These are phyloP conservation scores for Coecobrya sp. DNA, from an alignment of 2,888 invertebrate genomes.

Conservation along the genomic window DNA sequence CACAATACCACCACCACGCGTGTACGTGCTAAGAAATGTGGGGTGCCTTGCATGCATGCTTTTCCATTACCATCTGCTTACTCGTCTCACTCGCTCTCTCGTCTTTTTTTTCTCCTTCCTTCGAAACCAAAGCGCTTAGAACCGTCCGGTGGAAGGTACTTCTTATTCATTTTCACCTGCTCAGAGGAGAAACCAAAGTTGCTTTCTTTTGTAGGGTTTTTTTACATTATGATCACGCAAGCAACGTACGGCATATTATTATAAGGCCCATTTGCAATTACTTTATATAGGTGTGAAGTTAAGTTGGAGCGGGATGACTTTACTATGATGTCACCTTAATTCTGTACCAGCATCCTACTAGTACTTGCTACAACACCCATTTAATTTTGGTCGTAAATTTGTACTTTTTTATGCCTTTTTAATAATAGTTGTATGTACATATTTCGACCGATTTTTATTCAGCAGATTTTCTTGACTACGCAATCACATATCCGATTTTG, in stretches of 20 bases:
- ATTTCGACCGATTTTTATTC: background rate
- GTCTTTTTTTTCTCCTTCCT: slow-evolving; percentile 10
- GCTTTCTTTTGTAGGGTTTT: background rate
- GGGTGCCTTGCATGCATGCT: slow-evolving; percentile 16
- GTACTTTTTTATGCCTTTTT: slow-evolving; percentile 3
- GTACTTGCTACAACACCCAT: slow-evolving; percentile 44
- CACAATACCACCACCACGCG: too few relatives aligned
- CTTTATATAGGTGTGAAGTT: background rate
- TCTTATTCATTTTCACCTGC: slow-evolving; percentile 72
- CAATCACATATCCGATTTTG: too few relatives aligned
- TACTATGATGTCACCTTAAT: background rate
- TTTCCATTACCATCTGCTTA: slow-evolving; percentile 27
- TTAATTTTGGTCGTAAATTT: background rate
- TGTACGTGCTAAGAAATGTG: slow-evolving; percentile 22
- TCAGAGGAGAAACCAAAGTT: slow-evolving; percentile 33
- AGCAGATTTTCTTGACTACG: too few relatives aligned
- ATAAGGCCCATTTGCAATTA: slow-evolving; percentile 26
- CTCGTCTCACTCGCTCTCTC: background rate
- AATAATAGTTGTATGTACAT: background rate
- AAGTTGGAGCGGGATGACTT: background rate
- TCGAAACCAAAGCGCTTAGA: slow-evolving; percentile 11
- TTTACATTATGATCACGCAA: background rate
- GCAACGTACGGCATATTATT: slow-evolving; percentile 21
- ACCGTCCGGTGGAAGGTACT: slow-evolving; percentile 63
- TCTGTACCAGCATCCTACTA: slow-evolving; percentile 73